Percentiles rank a stretch among this genome's conserved stretches.
Conservation (phyloP, 2,797 vertebrate genomes). For the Synaphobranchus kaupii region DNA sequence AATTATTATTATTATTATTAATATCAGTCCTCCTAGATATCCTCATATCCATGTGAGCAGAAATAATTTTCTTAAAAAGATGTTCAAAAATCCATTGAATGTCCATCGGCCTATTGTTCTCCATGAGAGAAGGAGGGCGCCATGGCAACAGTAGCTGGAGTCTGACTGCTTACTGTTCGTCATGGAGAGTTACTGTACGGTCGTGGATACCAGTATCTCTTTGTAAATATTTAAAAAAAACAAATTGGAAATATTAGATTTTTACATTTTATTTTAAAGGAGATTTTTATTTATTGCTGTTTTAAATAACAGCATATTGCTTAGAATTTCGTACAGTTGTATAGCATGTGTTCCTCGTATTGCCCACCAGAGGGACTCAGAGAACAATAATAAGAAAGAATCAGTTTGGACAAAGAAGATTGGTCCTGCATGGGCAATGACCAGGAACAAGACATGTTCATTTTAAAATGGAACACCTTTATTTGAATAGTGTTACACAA, state of each 20-base stretch:
- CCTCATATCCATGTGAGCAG: background rate
- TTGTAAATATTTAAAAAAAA: background rate
- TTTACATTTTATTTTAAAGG: background rate
- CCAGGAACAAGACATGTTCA: constrained; percentile 5
- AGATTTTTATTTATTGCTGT: constrained; percentile 33
- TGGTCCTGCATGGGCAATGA: background rate
- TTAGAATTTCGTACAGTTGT: background rate
- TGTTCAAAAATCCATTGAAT: background rate
- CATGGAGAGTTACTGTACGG: background rate
- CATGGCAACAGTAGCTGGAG: background rate
- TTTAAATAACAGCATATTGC: constrained; percentile 31
- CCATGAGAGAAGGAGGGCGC: background rate
- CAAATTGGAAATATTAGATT: background rate
- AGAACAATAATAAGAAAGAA: constrained; percentile 32
- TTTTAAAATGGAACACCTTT: constrained; percentile 15
- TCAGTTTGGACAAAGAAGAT: constrained; percentile 39
- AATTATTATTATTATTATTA: background rate
- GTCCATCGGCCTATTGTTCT: background rate
- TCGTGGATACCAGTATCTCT: background rate
- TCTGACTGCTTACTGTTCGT: background rate
- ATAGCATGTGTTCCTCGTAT: background rate
- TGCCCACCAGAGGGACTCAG: constrained; percentile 66
- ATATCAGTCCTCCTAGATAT: background rate
- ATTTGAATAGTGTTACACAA: background rate
- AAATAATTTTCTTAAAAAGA: background rate